These are phyloP conservation scores for Phyllotis vaccarum DNA, from an alignment of 2,797 vertebrate genomes.

Conservation along the genomic window DNA sequence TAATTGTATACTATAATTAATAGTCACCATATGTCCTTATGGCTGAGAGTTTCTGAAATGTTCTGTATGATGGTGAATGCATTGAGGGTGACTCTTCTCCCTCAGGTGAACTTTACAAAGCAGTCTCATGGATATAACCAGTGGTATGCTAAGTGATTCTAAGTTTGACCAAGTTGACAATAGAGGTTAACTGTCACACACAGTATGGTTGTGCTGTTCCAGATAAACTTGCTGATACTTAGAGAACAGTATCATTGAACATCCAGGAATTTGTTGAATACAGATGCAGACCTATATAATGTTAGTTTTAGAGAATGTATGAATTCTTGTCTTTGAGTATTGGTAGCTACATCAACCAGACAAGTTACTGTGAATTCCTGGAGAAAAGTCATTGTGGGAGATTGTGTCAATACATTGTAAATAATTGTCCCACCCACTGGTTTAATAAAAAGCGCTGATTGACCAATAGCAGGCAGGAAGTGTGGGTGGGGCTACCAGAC, in stretches of 20 bases:
- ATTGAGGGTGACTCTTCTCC: not conserved
- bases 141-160: not conserved
- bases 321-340: not conserved
- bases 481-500: too few relatives aligned
- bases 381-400: too few relatives aligned
- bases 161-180: not conserved
- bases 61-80: not conserved
- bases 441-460: too few relatives aligned
- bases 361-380: not conserved
- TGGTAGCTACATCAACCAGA: not conserved
- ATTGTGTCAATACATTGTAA: too few relatives aligned
- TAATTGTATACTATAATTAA: not conserved
- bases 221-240: not conserved
- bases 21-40: not conserved
- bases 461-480: too few relatives aligned
- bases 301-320: not conserved
- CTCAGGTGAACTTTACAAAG: not conserved
- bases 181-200: not conserved
- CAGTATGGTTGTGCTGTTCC: not conserved
- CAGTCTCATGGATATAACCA: not conserved
- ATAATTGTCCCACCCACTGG: too few relatives aligned
- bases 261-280: not conserved
- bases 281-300: not conserved
- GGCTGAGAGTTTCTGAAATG: not conserved
- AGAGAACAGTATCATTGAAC: slow-evolving; percentile 15